Conservation (phyloP, 2,888 invertebrate species). For the Cryptophagus acutangulus region DNA sequence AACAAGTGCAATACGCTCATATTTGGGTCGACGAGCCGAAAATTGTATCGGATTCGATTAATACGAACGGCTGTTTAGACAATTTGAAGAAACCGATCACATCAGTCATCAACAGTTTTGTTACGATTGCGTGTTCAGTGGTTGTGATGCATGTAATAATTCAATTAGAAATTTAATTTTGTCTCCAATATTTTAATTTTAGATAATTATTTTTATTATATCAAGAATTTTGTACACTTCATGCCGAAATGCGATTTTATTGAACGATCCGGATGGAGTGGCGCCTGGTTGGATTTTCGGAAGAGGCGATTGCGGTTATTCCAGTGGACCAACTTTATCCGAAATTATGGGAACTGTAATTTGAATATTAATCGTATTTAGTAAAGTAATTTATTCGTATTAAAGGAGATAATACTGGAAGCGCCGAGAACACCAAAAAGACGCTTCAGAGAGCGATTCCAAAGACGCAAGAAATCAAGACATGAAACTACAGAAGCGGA, state of each 20-base stretch:
- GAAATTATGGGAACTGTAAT: conserved; percentile 37
- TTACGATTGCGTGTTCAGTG: conserved; percentile 28
- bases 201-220: conserved; percentile 50
- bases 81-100: conserved; percentile 39
- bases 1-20: conserved; percentile 45
- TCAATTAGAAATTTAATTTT: not conserved
- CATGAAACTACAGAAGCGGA: too few relatives aligned
- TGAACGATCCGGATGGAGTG: conserved; percentile 49
- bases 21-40: conserved; percentile 42
- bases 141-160: conserved; percentile 29
- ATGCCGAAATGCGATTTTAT: conserved; percentile 52
- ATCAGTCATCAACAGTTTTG: conserved; percentile 31
- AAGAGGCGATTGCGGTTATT: conserved; percentile 42
- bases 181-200: conserved; percentile 13
- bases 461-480: too few relatives aligned
- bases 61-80: conserved; percentile 44
- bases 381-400: too few relatives aligned
- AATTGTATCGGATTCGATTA: conserved; percentile 39
- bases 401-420: conserved; percentile 6
- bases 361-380: too few relatives aligned
- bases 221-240: conserved; percentile 54
- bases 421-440: too few relatives aligned
- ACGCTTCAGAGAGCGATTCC: too few relatives aligned
- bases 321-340: conserved; percentile 38
- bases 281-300: conserved; percentile 50